Evolutionary conservation across 2,888 invertebrate genomes (phyloP).

Genomic region (Tuta absoluta): DNA sequence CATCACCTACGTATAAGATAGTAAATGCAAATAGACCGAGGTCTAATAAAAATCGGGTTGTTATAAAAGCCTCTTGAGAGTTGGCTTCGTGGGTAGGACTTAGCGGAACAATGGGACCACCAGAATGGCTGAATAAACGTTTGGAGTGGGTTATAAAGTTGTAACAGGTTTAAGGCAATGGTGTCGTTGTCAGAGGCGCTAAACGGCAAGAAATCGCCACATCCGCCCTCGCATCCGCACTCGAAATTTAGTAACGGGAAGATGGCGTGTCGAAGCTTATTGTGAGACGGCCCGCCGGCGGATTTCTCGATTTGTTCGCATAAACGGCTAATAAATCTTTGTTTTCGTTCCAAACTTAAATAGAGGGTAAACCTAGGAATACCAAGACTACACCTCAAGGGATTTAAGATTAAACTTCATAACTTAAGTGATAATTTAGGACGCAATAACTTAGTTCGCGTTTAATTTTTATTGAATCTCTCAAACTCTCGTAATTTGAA

Average conservation of each 20-base stretch:
- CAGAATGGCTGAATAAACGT: conserved; percentile 72
- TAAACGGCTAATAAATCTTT: conserved; percentile 17
- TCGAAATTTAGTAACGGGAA: conserved; percentile 59
- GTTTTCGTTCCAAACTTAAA: not conserved
- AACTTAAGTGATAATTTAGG: not conserved
- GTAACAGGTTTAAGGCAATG: conserved; percentile 74
- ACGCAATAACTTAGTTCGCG: not conserved
- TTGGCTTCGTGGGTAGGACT: conserved; percentile 51
- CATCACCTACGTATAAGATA: conserved; percentile 5
- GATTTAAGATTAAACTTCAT: not conserved
- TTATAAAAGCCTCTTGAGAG: conserved; percentile 62
- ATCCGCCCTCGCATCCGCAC: conserved; percentile 78
- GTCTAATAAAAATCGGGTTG: conserved; percentile 63
- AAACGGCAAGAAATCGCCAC: conserved; percentile 67
- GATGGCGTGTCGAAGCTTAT: conserved; percentile 36
- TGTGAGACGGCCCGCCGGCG: conserved; percentile 21
- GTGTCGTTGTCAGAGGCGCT: conserved; percentile 69
- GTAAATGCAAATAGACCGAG: conserved; percentile 65
- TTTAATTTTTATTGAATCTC: not conserved
- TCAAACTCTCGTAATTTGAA: conserved; percentile 38
- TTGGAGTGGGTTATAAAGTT: conserved; percentile 72
- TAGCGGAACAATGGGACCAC: conserved; percentile 76
- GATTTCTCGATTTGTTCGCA: conserved; percentile 21
- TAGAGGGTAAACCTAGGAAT: no score
- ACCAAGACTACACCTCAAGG: not conserved